Percentiles rank a stretch among this genome's conserved stretches.
Conservation (phyloP, 2,797 vertebrate genomes). For the Alosa sapidissima region DNA sequence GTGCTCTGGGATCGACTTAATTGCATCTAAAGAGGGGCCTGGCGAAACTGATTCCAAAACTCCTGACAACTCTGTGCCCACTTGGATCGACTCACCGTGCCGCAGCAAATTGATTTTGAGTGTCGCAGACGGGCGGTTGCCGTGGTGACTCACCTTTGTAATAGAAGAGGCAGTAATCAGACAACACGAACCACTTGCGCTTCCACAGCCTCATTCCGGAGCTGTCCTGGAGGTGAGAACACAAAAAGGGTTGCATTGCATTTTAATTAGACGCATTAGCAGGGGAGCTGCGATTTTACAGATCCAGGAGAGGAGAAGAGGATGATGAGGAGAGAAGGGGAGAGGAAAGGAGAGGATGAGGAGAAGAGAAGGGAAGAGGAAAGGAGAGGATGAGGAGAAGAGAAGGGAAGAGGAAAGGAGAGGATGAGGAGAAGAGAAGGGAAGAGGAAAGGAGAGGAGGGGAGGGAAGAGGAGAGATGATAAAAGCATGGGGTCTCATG, state of each 20-base stretch:
- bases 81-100: not conserved
- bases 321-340: not conserved
- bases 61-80: not conserved
- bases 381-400: not conserved
- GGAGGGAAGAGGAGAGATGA: not conserved
- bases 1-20: not conserved
- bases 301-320: not conserved
- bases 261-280: constrained; percentile 48
- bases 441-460: constrained; percentile 10
- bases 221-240: constrained; percentile 85
- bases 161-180: constrained; percentile 98
- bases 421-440: not conserved
- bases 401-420: constrained; percentile 12
- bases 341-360: not conserved
- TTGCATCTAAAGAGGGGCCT: constrained; percentile 19
- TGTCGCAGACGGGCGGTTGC: not conserved
- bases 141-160: constrained; percentile 90
- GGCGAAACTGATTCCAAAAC: not conserved
- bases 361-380: constrained; percentile 2
- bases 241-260: constrained; percentile 41
- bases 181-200: constrained; percentile 96
- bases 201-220: constrained; percentile 99
- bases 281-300: constrained; percentile 42
- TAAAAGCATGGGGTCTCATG: constrained; percentile 21
- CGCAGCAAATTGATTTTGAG: not conserved